Evolutionary conservation across 2,888 invertebrate species (phyloP), one percentile per base, ranked within the genome.

Genomic region (Lasioglossum oenotherae): DNA sequence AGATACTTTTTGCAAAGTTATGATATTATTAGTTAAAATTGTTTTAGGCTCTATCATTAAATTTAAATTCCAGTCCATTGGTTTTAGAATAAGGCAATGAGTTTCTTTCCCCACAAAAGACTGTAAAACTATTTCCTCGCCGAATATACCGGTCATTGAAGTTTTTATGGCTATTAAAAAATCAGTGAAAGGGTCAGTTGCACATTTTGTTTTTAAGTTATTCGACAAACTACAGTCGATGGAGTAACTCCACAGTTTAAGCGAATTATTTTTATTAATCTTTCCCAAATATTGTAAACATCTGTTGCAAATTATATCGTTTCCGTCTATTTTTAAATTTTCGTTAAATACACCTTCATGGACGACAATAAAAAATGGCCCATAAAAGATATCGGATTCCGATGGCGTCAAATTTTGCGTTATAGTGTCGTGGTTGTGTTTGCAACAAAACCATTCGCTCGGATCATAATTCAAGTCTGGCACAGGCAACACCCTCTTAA

Each of bases 361-460:
- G 31, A 95, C 38, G 35, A 95, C 79, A 41, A 88, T 90, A 78
- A 93, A 94, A 78, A 92, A 90, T 10, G 92, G 81, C 1, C 92
- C 91, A 41, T 95, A 95, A 84, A 95, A 94, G 77, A 93, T 93
- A 87, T 95, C 95, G 5, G 89, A 87, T 23, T 92, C 88, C 46
- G 80, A 88, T 35, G 94, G 94, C 64, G 87, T 81, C 38, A 95
- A 81, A 16, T 91, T 60, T 60, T 84, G 82, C 8, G 86, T 46
- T 53, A 86, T 84, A 67, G 44, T 60, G 8, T 88, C 84, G 31
- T 87, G 84, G 53, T 72, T 89, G 73, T 94, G 93, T 19, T 89
- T 92, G 77, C 94, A 94, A 77, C 95, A 95, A 83, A 94, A 95
- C 94, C 95, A 95, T 81, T 95, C 94, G n/a, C 88, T 88, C 19